Percentiles rank a stretch among this genome's conserved stretches.
Conservation (phyloP, 2,113 vertebrate species). For the Indicator maculatus region DNA sequence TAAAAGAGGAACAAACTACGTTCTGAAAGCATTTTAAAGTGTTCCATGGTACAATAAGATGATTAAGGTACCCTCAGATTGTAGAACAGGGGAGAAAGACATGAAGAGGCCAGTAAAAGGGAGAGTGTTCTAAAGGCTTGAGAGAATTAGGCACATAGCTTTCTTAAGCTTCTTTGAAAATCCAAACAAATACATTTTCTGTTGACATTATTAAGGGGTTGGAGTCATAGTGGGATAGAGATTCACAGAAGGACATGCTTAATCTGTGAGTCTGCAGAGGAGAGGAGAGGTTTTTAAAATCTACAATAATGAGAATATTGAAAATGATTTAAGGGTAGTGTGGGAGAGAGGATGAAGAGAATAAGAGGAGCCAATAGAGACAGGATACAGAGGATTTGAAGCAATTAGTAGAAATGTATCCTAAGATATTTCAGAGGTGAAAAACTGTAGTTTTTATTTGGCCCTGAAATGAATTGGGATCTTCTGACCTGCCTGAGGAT, state of each 20-base stretch:
- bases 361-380: neutral
- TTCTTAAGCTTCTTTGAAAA: constrained; percentile 4
- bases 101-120: neutral
- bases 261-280: neutral
- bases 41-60: neutral
- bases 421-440: neutral
- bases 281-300: neutral
- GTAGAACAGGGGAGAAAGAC: neutral
- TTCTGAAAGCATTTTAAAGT: constrained; percentile 5
- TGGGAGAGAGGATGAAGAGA: neutral
- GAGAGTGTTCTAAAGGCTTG: neutral
- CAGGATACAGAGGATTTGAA: rapidly evolving
- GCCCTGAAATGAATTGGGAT: neutral
- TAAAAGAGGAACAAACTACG: neutral
- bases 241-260: neutral
- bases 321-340: neutral
- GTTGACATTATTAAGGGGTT: neutral
- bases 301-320: neutral
- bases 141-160: neutral
- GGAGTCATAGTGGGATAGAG: neutral
- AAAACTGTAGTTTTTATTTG: neutral
- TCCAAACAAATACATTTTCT: neutral
- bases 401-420: neutral
- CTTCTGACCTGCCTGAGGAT: neutral
- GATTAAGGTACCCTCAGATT: neutral